Evolutionary conservation across 2,113 vertebrate species (phyloP).

Genomic region (Charadrius vociferus): DNA sequence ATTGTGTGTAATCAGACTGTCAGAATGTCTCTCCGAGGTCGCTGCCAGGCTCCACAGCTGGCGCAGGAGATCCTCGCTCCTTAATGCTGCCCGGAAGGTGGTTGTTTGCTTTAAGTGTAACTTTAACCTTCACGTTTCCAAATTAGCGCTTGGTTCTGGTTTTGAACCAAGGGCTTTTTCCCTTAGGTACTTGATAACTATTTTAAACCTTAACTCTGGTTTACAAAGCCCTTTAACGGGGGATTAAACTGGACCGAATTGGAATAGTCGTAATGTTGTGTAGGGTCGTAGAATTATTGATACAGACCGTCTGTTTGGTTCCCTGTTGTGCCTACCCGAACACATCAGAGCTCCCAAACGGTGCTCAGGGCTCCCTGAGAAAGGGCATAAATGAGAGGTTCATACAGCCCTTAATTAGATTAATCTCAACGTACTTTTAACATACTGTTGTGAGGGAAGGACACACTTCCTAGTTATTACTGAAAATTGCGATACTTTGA

Average conservation of each 20-base stretch:
- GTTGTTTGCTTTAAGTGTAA: fast-evolving
- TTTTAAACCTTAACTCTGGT: not conserved
- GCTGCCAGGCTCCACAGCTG: not conserved
- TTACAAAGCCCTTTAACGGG: not conserved
- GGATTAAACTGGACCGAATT: not conserved
- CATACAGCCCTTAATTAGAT: not conserved
- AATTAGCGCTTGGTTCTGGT: not conserved
- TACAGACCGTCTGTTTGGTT: not conserved
- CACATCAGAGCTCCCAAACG: not conserved
- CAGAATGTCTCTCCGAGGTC: not conserved
- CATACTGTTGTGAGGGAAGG: not conserved
- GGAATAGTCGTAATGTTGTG: not conserved
- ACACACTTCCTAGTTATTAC: not conserved
- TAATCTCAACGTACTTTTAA: not conserved
- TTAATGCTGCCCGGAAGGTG: not conserved
- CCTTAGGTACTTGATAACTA: not conserved
- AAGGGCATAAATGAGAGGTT: not conserved
- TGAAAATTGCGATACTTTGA: not conserved
- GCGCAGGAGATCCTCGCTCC: fast-evolving
- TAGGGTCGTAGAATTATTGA: not conserved
- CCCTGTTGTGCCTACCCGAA: not conserved
- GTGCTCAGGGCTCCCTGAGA: not conserved
- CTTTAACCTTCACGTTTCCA: not conserved
- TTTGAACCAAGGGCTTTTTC: not conserved
- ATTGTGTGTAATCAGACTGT: not conserved